These are phyloP conservation scores for Betta splendens DNA, from an alignment of 2,797 vertebrate genomes.

Conservation along the genomic window DNA sequence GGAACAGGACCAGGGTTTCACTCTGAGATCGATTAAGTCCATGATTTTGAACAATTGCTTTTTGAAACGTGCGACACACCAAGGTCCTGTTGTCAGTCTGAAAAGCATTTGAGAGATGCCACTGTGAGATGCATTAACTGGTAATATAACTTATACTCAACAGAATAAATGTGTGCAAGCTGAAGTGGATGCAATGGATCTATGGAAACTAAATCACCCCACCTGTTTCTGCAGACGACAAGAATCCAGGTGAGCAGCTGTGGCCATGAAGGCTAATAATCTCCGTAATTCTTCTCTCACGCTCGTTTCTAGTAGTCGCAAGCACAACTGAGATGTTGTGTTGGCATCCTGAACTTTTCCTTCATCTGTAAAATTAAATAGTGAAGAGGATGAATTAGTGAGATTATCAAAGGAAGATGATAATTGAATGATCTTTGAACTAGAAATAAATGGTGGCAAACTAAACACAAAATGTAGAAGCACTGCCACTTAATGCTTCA, in stretches of 20 bases:
- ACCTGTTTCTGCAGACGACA: slow-evolving; percentile 87
- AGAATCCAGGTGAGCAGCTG: slow-evolving; percentile 71
- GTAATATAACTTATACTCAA: neutral
- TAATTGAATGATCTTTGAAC: neutral
- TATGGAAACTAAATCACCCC: neutral
- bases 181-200: neutral
- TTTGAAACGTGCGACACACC: slow-evolving; percentile 83
- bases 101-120: slow-evolving; percentile 5
- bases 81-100: slow-evolving; percentile 83
- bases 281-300: slow-evolving; percentile 82
- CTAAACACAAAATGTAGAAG: neutral
- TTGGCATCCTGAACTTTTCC: slow-evolving; percentile 78
- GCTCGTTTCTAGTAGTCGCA: slow-evolving; percentile 81
- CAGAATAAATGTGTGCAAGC: neutral
- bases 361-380: slow-evolving; percentile 41
- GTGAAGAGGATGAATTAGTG: neutral
- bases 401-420: neutral
- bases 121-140: neutral
- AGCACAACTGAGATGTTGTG: slow-evolving; percentile 83
- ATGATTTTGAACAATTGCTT: slow-evolving; percentile 82
- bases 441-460: neutral
- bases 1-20: slow-evolving; percentile 82
- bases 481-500: neutral
- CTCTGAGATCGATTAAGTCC: slow-evolving; percentile 75
- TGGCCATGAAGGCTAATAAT: slow-evolving; percentile 81